Percentiles rank a stretch among this genome's conserved stretches.
Conservation (phyloP, 2,113 vertebrate genomes). For the Phaethon lepturus region DNA sequence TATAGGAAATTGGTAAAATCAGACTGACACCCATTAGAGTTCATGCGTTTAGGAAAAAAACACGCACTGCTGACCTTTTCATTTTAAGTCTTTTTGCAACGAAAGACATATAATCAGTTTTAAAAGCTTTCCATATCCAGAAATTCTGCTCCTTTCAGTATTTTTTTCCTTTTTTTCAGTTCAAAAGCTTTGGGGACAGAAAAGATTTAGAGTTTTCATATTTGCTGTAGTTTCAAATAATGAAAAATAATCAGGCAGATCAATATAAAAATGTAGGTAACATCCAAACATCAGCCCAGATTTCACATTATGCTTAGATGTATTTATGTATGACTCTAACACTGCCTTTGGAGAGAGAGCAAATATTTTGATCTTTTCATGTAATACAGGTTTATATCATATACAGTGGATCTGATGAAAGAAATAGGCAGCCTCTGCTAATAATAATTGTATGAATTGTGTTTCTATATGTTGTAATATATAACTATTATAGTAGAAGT, state of each 20-base stretch:
- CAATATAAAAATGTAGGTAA: slow-evolving; percentile 2
- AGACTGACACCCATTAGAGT: not conserved
- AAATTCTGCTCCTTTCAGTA: not conserved
- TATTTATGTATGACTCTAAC: not conserved
- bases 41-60: slow-evolving; percentile 13
- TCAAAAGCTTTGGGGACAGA: slow-evolving; percentile 3
- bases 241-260: not conserved
- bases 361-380: not conserved
- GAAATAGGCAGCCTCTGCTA: not conserved
- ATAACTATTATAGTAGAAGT: not conserved
- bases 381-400: not conserved
- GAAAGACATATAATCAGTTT: not conserved
- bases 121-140: not conserved
- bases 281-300: not conserved
- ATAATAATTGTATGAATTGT: not conserved
- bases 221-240: slow-evolving; percentile 5
- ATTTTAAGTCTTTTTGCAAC: slow-evolving; percentile 31
- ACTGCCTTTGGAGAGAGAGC: not conserved
- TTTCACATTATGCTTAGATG: not conserved
- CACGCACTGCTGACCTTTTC: not conserved
- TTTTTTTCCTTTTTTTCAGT: not conserved
- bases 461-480: not conserved
- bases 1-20: not conserved
- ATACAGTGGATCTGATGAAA: not conserved
- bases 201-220: not conserved